Evolutionary conservation across 2,113 vertebrate genomes (phyloP), one percentile per base, ranked within the genome.

Genomic region (Equus przewalskii): DNA sequence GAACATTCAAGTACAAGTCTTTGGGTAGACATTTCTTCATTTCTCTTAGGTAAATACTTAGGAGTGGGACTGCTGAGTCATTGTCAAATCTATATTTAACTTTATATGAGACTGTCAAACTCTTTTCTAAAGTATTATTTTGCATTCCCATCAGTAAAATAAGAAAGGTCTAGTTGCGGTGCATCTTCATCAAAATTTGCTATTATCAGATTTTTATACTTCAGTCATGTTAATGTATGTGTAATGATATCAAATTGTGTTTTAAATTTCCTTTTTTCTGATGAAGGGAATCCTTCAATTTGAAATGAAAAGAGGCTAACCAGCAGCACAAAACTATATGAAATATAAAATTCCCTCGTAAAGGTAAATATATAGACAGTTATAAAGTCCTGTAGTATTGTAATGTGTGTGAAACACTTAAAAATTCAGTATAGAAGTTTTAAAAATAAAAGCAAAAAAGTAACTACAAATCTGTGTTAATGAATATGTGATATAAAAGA

Each of bases 131-230:
- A 60, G 41, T 54, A 64, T 33, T 5, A 87, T 36, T 60, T 94
- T 89, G 18, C 67, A 73, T 64, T 82, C 15, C 14, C 28, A 64
- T 73, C 67, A 73, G 44, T 26, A 73, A 73, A 73, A 26, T 64
- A 62, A 19, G 28, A 89, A 89, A 82, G 69, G n/a, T 41, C 15
- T 15, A 73, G 46, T 44, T 75, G 8, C 16, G 62, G 56, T 75
- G 22, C 30, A 56, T 75, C n/a, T 75, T 89, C 46, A 73, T 46
- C 60, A 22, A 89, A 82, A 82, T 22, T 28, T 94, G 26, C 8
- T 73, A 54, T 82, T 54, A 82, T 41, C 56, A 73, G n/a, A 82
- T 81, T 89, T 89, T n/a, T 28, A 88, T 41, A 89, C 82, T 44
- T 62, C 15, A 89, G 46, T 46, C 26, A 65, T 82, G 58, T 65